Conservation (phyloP, 2,888 invertebrate genomes). For the Lucinisca nassula region DNA sequence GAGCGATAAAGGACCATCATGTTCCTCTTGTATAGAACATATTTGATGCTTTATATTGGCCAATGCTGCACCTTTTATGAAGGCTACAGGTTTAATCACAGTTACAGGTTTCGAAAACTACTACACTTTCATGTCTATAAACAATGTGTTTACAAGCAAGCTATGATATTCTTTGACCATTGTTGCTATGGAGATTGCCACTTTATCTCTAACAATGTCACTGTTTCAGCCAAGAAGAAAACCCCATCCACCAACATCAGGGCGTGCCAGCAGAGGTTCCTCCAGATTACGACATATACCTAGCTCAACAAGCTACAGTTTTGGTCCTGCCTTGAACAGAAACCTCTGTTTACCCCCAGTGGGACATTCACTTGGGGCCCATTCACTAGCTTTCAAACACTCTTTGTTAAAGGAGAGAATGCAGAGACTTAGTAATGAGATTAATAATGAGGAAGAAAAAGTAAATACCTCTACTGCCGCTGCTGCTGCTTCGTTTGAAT, state of each 20-base stretch:
- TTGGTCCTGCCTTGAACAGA: constrained; percentile 80
- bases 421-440: constrained; percentile 56
- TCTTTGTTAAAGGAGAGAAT: constrained; percentile 62
- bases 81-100: too few relatives aligned
- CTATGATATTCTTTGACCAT: too few relatives aligned
- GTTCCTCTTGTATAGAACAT: too few relatives aligned
- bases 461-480: constrained; percentile 26
- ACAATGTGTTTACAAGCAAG: too few relatives aligned
- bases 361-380: constrained; percentile 75
- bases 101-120: too few relatives aligned
- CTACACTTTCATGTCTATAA: too few relatives aligned
- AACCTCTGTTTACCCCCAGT: constrained; percentile 86
- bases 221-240: constrained; percentile 77
- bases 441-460: constrained; percentile 38
- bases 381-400: constrained; percentile 63
- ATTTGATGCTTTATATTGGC: too few relatives aligned
- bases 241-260: constrained; percentile 79
- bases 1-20: too few relatives aligned
- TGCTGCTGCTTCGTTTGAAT: constrained; percentile 69
- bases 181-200: too few relatives aligned
- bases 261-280: constrained; percentile 73
- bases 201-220: too few relatives aligned
- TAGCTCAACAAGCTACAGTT: constrained; percentile 75
- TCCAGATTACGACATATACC: constrained; percentile 77
- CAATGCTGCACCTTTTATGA: too few relatives aligned